Percentiles rank a stretch among this genome's conserved stretches.
phyloP scores from a whole-genome alignment of 2,888 invertebrate species.

The Pammene aurita region DNA sequence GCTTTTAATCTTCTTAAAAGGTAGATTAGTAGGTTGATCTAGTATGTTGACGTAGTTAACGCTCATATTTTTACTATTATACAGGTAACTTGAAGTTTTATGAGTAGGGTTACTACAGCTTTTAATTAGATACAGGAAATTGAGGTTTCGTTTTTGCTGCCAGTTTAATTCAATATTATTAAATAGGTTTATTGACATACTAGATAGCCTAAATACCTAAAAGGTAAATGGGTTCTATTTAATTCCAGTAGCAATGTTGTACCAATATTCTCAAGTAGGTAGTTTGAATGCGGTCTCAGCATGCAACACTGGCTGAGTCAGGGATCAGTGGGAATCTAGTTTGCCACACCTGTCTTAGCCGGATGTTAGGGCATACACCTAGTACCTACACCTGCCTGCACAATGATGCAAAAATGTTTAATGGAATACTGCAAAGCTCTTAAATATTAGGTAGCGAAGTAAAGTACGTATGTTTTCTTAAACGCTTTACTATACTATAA shows the following conservation, averaged over 20 bases:
- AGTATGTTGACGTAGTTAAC: neutral
- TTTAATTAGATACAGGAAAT: neutral
- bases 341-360: conserved; percentile 52
- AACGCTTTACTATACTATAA: too few species aligned
- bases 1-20: conserved; percentile 25
- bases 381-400: conserved; percentile 40
- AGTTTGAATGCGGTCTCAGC: conserved; percentile 46
- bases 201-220: neutral
- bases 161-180: neutral
- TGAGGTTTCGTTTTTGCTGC: neutral
- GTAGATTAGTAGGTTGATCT: too few species aligned
- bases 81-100: neutral
- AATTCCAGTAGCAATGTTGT: neutral
- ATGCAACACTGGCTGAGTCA: conserved; percentile 43
- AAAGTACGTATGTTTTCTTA: too few species aligned
- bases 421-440: neutral
- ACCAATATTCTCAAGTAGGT: neutral
- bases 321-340: conserved; percentile 44
- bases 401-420: conserved; percentile 22
- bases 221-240: neutral
- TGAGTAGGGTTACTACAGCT: neutral
- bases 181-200: neutral
- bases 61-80: neutral
- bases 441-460: too few species aligned
- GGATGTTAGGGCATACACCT: conserved; percentile 53